Percentiles rank a stretch among this genome's conserved stretches.
phyloP scores from a whole-genome alignment of 1,140 invertebrate species.

The Drosophila nigrodunni region DNA sequence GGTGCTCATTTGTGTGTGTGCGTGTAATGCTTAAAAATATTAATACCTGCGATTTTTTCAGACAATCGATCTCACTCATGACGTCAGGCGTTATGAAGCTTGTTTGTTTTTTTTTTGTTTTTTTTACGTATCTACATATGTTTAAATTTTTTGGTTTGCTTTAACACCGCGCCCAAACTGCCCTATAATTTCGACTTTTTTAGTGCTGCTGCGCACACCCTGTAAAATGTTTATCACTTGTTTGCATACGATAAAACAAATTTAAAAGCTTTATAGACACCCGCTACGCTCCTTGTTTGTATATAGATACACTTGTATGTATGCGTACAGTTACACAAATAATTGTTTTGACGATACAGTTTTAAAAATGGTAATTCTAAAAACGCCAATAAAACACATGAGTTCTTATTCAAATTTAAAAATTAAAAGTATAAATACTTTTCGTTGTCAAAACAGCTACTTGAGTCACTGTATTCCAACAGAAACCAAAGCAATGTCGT shows the following conservation, averaged over 20 bases:
- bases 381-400: too few relatives aligned
- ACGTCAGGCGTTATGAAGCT: constrained; percentile 43
- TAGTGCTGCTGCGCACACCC: neutral
- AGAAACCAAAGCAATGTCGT: neutral
- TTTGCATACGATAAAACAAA: constrained; percentile 41
- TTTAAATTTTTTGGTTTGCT: neutral
- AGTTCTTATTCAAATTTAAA: too few relatives aligned
- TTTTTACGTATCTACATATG: neutral
- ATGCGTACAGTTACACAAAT: neutral
- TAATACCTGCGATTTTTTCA: constrained; percentile 25
- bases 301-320: neutral
- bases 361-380: too few relatives aligned
- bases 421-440: too few relatives aligned
- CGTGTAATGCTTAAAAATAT: constrained; percentile 20
- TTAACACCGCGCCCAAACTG: neutral
- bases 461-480: neutral
- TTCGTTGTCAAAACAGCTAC: too few relatives aligned
- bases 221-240: constrained; percentile 33
- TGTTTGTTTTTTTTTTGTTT: neutral
- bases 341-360: neutral
- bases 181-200: neutral
- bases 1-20: constrained; percentile 10
- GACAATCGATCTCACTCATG: constrained; percentile 23
- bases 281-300: constrained; percentile 8
- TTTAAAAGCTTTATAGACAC: constrained; percentile 1